Evolutionary conservation across 2,888 invertebrate genomes (phyloP), one percentile per base, ranked within the genome.

Genomic region (Hoplodrina blanda): DNA sequence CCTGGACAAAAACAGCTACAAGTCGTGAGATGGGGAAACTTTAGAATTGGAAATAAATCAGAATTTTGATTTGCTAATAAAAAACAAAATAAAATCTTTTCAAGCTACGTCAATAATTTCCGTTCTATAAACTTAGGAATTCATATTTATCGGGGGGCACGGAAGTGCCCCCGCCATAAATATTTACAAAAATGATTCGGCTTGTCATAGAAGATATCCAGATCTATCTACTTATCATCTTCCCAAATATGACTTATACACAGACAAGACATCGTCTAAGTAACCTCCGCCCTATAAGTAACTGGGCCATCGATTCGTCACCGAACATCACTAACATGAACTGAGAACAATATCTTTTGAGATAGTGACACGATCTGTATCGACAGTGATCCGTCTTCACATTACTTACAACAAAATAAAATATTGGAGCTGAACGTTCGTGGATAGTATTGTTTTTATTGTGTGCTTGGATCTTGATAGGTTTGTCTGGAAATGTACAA

Each of bases 391-490:
- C 64, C 41, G 66, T 78, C 78, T 78, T 69, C 69, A 54, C 68
- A 61, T 81, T 63, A 60, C 78, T 65, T 8, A 20, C 62, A 81
- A 81, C 78, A 73, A 81, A 78, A 78, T 68, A 81, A 78, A 78
- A 78, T 72, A 78, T 62, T 81, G 53, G 55, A 50, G 30, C 15
- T 50, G 56, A 71, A 57, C 55, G 52, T 54, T 64, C 20, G 52
- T 50, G 8, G 66, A 37, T 62, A 15, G 61, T 76, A 63, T 80
- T 69, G 69, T 69, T 80, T 78, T 76, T 63, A 63, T 76, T 60
- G 61, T 41, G 59, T 49, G 15, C 20, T 10, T 7, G 49, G 10
- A 46, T 66, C 73, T 65, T 65, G 66, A 33, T 50, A 44, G 37
- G 30, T n/a, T 44, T 25, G 11, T 50, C 41, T 52, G 5, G 13